A percentile compares a stretch with the other conserved stretches of the same genome.
phyloP scores from a whole-genome alignment of 2,797 vertebrate genomes.

The Thamnophis elegans region DNA sequence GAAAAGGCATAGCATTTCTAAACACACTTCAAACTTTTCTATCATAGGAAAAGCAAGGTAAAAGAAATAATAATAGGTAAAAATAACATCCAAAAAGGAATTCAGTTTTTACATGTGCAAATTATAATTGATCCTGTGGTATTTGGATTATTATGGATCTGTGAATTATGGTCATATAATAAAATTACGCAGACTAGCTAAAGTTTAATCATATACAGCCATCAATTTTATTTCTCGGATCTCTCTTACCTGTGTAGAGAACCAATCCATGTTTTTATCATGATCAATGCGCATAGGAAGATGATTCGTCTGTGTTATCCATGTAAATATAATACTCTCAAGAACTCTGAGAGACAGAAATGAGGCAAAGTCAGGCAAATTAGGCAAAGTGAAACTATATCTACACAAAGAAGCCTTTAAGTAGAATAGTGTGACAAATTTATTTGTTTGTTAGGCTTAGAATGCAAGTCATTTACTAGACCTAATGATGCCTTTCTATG shows the following conservation, averaged over 20 bases:
- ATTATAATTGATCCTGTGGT: not conserved
- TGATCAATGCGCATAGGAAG: slow-evolving; percentile 59
- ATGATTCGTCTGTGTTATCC: slow-evolving; percentile 52
- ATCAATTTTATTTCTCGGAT: too few species aligned
- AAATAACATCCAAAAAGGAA: not conserved
- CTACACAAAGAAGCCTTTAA: not conserved
- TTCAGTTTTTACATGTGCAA: not conserved
- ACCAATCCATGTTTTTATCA: slow-evolving; percentile 68
- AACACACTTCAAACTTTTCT: not conserved
- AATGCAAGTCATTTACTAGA: not conserved
- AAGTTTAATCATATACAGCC: not conserved
- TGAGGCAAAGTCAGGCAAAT: not conserved
- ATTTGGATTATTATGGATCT: not conserved
- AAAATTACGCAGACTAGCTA: not conserved
- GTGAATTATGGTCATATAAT: not conserved
- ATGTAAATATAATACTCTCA: slow-evolving; percentile 55
- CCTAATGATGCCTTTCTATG: not conserved
- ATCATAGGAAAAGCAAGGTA: not conserved
- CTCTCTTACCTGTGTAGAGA: slow-evolving; percentile 62
- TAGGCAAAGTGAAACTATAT: not conserved
- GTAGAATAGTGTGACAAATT: not conserved
- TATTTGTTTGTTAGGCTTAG: not conserved
- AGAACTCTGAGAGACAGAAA: not conserved
- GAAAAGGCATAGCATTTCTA: too few species aligned
- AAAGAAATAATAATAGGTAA: not conserved